phyloP scores from a whole-genome alignment of 2,113 vertebrate genomes.

The Neotoma lepida region DNA sequence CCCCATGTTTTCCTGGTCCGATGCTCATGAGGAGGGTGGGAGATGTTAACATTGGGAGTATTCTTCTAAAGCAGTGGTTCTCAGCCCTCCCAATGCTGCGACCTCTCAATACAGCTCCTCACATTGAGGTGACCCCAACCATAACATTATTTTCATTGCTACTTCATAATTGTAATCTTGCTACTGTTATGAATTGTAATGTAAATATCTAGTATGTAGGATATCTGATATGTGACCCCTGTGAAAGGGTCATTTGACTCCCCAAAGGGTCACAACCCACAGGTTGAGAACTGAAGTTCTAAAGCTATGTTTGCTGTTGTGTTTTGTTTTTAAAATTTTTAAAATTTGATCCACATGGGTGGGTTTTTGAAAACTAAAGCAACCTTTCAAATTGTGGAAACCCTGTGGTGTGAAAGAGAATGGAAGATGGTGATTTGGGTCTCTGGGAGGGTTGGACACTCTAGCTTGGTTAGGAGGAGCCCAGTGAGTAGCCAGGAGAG shows the following conservation, averaged over 20 bases:
- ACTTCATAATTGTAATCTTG: not conserved
- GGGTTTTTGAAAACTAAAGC: not conserved
- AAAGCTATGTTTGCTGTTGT: not conserved
- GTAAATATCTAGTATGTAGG: not conserved
- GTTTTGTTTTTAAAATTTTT: not conserved
- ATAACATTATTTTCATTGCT: not conserved
- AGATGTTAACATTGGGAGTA: not conserved
- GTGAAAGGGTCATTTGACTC: not conserved
- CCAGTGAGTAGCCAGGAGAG: not conserved
- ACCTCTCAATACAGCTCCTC: not conserved
- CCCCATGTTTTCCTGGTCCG: not conserved
- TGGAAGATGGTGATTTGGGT: not conserved
- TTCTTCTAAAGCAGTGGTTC: not conserved
- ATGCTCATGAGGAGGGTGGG: not conserved
- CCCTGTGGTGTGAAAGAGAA: not conserved
- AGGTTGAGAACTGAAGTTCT: not conserved
- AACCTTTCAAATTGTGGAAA: not conserved
- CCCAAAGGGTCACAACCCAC: not conserved
- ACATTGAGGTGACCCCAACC: not conserved
- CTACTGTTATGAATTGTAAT: not conserved
- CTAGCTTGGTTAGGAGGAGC: not conserved
- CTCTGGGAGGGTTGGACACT: not conserved
- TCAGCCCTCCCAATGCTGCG: not conserved
- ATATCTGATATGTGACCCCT: not conserved
- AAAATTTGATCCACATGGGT: not conserved